phyloP scores from a whole-genome alignment of 2,113 vertebrate genomes.

The Emydura subglobosa region DNA sequence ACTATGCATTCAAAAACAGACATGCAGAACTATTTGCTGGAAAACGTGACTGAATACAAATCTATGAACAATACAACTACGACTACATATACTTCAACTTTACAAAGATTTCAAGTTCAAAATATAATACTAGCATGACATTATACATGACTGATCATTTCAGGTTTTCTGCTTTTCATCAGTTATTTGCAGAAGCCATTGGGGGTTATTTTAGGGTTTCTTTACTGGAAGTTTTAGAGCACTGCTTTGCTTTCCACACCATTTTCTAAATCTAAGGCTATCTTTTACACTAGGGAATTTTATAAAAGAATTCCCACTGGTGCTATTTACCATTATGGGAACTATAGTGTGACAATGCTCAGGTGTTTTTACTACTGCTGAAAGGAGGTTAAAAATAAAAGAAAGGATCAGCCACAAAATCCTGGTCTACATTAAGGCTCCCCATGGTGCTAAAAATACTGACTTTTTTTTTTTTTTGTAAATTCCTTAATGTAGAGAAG shows the following conservation, averaged over 20 bases:
- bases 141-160: not conserved
- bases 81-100: not conserved
- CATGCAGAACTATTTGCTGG: not conserved
- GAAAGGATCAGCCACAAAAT: not conserved
- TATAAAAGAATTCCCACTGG: not conserved
- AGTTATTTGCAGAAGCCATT: not conserved
- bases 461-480: not conserved
- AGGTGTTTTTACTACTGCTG: not conserved
- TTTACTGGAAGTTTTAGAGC: not conserved
- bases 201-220: not conserved
- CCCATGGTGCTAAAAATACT: not conserved
- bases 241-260: not conserved
- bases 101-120: not conserved
- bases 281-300: not conserved
- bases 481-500: not conserved
- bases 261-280: not conserved
- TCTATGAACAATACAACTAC: not conserved
- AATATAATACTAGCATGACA: not conserved
- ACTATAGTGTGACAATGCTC: not conserved
- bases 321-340: not conserved
- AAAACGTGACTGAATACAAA: not conserved
- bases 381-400: not conserved
- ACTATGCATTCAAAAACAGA: not conserved
- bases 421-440: not conserved
- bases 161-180: not conserved